Evolutionary conservation across 2,113 vertebrate genomes (phyloP).

Genomic region (Labeo catla): DNA sequence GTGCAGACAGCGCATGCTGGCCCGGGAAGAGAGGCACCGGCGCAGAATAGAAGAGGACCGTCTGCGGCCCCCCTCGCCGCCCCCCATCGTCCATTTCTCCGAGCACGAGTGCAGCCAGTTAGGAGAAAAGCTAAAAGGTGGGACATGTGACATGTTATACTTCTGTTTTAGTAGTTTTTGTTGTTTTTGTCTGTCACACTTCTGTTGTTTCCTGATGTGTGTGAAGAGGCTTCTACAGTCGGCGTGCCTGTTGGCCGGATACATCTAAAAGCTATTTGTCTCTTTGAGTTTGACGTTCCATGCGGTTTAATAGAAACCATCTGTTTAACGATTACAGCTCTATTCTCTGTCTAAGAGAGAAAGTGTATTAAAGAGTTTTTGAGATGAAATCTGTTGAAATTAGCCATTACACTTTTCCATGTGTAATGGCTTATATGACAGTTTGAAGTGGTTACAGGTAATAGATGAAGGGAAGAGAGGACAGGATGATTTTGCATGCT

Average conservation of each 20-base stretch:
- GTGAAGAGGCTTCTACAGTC: not conserved
- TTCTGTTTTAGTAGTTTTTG: not conserved
- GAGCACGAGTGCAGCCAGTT: conserved; percentile 92
- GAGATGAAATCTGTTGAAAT: not conserved
- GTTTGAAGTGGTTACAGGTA: conserved; percentile 18
- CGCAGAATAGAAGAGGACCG: conserved; percentile 87
- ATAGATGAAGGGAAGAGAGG: not conserved
- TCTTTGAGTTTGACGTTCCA: conserved; percentile 40
- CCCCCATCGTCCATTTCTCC: conserved; percentile 92
- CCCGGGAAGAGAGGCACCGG: conserved; percentile 91
- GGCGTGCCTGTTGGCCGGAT: not conserved
- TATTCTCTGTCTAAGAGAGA: conserved; percentile 6
- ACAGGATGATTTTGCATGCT: not conserved
- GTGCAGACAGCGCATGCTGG: conserved; percentile 91
- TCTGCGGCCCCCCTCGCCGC: conserved; percentile 87
- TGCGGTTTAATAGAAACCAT: conserved; percentile 45
- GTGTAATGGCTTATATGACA: not conserved
- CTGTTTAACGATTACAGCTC: conserved; percentile 42
- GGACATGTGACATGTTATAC: not conserved
- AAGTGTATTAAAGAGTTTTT: not conserved
- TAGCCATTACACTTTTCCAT: not conserved
- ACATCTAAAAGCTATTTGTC: conserved; percentile 30
- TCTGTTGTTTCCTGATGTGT: not conserved
- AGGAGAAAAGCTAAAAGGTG: conserved; percentile 96
- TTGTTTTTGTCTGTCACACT: not conserved